Evolutionary conservation across 1,140 invertebrate species (phyloP), one percentile per base, ranked within the genome.

Genomic region (Microplitis demolitor): DNA sequence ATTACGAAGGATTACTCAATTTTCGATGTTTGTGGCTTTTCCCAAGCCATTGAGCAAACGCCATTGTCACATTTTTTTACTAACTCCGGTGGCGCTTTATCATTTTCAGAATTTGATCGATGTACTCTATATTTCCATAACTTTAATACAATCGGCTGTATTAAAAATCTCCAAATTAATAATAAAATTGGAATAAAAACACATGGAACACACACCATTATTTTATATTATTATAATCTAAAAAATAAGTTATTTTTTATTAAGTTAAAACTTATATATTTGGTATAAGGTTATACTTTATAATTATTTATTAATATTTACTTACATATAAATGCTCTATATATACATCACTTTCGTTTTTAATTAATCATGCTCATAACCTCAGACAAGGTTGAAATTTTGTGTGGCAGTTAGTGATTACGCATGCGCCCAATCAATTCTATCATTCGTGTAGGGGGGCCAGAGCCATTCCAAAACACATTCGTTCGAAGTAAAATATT

Each of bases 131-230:
- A 76, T 54, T 79, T 73, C 84, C 84, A 85, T 58, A 83, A 78
- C 35, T 80, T 79, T 60, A 80, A 71, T 33, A 85, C 60, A 35
- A 86, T 53, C 50, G 85, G 84, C 73, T 85, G 78, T 69, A 86
- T 78, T 0, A 86, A 51, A 69, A 85, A 85, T 73, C 81, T 79
- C 76, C 79, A 85, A 51, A 86, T 79, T 3, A 86, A 51, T 35
- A 86, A 72, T 4, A 86, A 72, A 72, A 86, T 72, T 14, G 85
- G 85, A 72, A 85, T 79, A 35, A 80, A 81, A 9, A 86, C 66
- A 62, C 84, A 86, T n/a, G 84, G 83, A 50, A 85, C 66, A 50
- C 85, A 86, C 14, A 85, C 85, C 85, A 86, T 86, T 73, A 74
- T 81, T 56, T 70, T 67, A 31, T 24, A 64, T 51, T 4, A 53